A percentile compares a stretch with the other conserved stretches of the same genome.
Evolutionary conservation across 2,113 vertebrate species (phyloP).

Genomic region (Labeo rohita): DNA sequence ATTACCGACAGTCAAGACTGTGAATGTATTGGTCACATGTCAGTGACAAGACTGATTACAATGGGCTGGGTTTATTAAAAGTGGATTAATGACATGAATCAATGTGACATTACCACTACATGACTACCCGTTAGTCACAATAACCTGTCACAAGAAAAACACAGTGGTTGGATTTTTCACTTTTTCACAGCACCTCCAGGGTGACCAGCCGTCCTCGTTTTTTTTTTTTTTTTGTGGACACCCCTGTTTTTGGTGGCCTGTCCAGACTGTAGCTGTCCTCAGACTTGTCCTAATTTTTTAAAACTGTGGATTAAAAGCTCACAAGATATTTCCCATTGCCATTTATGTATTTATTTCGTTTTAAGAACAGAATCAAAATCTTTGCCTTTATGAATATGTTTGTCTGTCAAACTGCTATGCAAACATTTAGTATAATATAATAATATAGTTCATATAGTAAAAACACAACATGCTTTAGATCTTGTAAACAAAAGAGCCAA

Average conservation of each 20-base stretch:
- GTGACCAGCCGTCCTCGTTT: neutral
- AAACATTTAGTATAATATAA: neutral
- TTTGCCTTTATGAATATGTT: neutral
- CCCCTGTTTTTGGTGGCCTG: neutral
- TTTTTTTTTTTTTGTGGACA: neutral
- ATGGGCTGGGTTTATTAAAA: conserved; percentile 54
- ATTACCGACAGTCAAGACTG: conserved; percentile 17
- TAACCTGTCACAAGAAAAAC: conserved; percentile 30
- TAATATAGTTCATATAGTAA: no score
- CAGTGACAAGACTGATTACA: conserved; percentile 54
- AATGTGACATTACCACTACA: conserved; percentile 51
- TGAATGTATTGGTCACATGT: conserved; percentile 40
- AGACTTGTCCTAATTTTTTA: neutral
- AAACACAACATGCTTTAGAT: no score
- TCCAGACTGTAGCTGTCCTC: neutral
- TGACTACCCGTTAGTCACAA: conserved; percentile 49
- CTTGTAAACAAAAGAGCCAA: no score
- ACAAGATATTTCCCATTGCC: neutral
- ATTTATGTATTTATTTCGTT: neutral
- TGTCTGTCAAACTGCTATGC: neutral
- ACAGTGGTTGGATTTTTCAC: neutral
- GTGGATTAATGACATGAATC: conserved; percentile 56
- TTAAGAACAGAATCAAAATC: neutral
- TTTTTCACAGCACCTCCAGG: neutral
- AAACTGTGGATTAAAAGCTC: no score